Evolutionary conservation across 1,140 invertebrate genomes (phyloP).

Genomic region (Physella acuta): DNA sequence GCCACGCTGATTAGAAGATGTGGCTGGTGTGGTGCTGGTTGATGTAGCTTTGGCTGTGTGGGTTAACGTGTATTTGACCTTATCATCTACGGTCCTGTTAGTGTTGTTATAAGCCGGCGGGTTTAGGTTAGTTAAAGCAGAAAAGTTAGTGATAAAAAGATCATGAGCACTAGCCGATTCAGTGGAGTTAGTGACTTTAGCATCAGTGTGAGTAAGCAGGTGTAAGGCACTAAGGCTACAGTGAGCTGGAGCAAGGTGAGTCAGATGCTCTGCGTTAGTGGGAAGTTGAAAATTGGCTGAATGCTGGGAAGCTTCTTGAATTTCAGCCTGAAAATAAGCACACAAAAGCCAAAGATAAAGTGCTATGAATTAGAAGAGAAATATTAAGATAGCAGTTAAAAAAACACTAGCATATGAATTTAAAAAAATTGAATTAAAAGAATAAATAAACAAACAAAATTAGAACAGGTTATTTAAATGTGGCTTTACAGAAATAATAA

Average conservation of each 20-base stretch:
- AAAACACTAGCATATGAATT: too few relatives aligned
- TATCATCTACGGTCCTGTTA: background rate
- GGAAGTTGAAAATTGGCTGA: background rate
- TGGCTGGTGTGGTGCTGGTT: too few relatives aligned
- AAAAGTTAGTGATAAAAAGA: background rate
- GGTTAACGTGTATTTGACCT: too few relatives aligned
- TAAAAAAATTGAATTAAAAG: too few relatives aligned
- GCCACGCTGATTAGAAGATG: too few relatives aligned
- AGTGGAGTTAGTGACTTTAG: conserved; percentile 27
- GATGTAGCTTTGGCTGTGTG: too few relatives aligned
- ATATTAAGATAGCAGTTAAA: too few relatives aligned
- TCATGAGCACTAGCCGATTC: conserved; percentile 1
- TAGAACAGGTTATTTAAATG: too few relatives aligned
- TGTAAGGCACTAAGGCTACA: conserved; percentile 17
- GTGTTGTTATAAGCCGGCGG: too few relatives aligned
- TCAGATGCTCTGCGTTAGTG: background rate
- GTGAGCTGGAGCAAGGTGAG: background rate
- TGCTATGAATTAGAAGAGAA: background rate
- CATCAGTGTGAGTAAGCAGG: conserved; percentile 28
- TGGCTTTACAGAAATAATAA: too few relatives aligned
- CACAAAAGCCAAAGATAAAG: background rate
- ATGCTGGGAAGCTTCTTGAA: background rate
- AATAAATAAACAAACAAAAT: too few relatives aligned
- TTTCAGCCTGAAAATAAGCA: conserved; percentile 8
- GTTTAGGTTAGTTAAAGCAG: background rate